These are phyloP conservation scores for Pocota personata DNA, from an alignment of 2,888 invertebrate species.

Conservation along the genomic window DNA sequence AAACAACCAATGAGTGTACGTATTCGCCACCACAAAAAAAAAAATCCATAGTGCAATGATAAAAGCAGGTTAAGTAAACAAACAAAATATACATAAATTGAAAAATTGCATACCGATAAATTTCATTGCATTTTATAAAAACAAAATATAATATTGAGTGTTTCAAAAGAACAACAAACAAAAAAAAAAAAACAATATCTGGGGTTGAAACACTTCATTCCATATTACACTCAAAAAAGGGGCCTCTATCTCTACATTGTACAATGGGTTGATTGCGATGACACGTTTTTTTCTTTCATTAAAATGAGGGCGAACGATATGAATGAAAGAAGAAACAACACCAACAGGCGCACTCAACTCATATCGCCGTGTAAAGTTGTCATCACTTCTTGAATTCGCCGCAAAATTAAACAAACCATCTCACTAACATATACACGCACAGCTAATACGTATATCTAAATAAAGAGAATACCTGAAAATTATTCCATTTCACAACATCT, in stretches of 20 bases:
- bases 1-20: neutral
- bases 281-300: slow-evolving; percentile 32
- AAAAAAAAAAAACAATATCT: neutral
- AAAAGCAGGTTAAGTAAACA: slow-evolving; percentile 22
- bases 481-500: neutral
- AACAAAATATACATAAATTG: neutral
- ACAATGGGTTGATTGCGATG: slow-evolving; percentile 24
- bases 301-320: neutral
- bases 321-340: slow-evolving; percentile 5
- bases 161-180: neutral
- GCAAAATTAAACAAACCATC: slow-evolving; percentile 5
- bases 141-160: neutral
- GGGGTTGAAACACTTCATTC: slow-evolving; percentile 21
- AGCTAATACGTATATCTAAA: neutral
- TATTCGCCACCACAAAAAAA: neutral
- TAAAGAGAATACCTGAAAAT: neutral
- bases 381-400: slow-evolving; percentile 45
- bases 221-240: neutral
- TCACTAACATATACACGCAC: neutral
- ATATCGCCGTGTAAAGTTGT: neutral
- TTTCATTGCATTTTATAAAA: neutral
- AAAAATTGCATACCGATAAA: slow-evolving; percentile 11
- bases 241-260: neutral
- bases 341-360: neutral
- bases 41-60: neutral